Base-by-base conservation (phyloP, 2,888 invertebrate genomes). In the Cecidostiba fungosa region DNA sequence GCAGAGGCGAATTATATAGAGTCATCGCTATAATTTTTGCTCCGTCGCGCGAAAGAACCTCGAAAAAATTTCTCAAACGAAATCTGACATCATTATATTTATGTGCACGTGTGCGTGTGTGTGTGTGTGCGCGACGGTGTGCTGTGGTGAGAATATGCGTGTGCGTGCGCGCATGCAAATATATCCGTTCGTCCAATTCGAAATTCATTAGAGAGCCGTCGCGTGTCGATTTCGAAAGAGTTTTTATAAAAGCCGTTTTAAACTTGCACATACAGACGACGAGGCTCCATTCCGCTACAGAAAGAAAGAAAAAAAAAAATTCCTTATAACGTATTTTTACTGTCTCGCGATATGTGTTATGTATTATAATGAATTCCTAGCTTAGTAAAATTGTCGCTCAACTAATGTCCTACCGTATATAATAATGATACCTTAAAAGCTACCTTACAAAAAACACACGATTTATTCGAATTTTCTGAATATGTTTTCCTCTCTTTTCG, bases 401-500 rank as follows among this genome's bases (percentile, higher is more conserved):
- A 72, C 85, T 85, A 85, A 85, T 81, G 76, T 85, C 86, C 81
- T 84, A 84, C 81, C 43, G 72, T 86, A 82, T 59, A 84, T 59
- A 84, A 82, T 77, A 77, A 54, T 77, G 54, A 73, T 78, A 86
- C 80, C 85, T 86, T 87, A 84, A 76, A n/a, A 74, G 84, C 85
- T 86, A 85, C 69, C 59, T 79, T 76, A 78, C 66, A 62, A 82
- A 85, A 81, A 83, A 83, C 78, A 79, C 66, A 73, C 83, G 72
- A 80, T 80, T 70, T 82, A 66, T 59, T 39, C 59, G 69, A 66
- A 32, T 80, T 77, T 82, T 77, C 77, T 81, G 32, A 82, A 43
- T 62, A 72, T 32, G 19, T 70, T 62, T 43, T 89, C 87, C 90
- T 91, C 90, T 85, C 90, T 70, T 32, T 19, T 70, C 32, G 36